A percentile compares a stretch with the other conserved stretches of the same genome.
Conservation (phyloP, 2,797 vertebrate genomes). For the Hemibagrus guttatus region DNA sequence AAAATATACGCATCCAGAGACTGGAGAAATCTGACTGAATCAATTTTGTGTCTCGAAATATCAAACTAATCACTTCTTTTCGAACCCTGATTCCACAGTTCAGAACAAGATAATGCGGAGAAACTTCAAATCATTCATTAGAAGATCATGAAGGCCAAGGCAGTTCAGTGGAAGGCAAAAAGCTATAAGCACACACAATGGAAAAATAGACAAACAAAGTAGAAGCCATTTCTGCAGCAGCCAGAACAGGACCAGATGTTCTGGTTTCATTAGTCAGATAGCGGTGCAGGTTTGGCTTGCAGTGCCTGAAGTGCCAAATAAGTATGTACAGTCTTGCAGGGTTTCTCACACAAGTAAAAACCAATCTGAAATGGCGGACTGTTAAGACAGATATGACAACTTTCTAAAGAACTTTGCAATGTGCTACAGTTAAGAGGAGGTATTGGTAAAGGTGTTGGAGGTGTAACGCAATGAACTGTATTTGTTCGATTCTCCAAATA, state of each 20-base stretch:
- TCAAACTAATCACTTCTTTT: not conserved
- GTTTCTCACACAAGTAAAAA: not conserved
- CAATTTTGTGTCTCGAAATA: not conserved
- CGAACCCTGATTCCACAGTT: not conserved
- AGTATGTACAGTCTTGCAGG: not conserved
- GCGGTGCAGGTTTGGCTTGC: not conserved
- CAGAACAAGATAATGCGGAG: not conserved
- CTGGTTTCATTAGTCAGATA: not conserved
- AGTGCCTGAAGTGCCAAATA: not conserved
- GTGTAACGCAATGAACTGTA: not conserved
- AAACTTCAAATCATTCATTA: not conserved
- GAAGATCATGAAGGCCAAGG: not conserved
- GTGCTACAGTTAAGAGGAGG: not conserved
- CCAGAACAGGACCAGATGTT: not conserved
- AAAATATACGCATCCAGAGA: not conserved
- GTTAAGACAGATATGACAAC: not conserved
- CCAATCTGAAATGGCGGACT: not conserved
- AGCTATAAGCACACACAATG: not conserved
- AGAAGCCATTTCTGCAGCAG: not conserved
- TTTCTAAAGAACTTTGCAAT: not conserved
- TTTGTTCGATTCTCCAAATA: not conserved
- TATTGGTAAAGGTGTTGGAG: not conserved
- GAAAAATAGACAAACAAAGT: not conserved
- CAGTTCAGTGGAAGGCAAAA: not conserved
- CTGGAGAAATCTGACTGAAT: not conserved